Base-by-base conservation (phyloP, 2,797 vertebrate species). In the Lithobates sylvaticus region DNA sequence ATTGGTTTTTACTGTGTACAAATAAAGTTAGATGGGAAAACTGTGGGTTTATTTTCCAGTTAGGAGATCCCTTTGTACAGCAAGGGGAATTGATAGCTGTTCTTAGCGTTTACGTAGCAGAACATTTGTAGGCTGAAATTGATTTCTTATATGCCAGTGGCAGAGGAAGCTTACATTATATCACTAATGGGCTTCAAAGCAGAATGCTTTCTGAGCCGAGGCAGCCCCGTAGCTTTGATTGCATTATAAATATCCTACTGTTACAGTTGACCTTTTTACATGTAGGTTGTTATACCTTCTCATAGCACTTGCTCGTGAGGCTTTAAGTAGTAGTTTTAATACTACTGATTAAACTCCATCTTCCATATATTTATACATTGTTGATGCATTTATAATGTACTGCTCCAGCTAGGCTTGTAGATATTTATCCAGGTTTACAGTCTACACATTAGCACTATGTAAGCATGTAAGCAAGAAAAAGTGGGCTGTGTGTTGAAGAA, bases 1-100 rank as follows among this genome's bases (percentile, higher is more conserved):
- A 87, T 87, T 87, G 85, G 69, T 73, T 87, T 87, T 83, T 78
- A 87, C 86, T 74, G 44, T 69, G 76, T 78, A 84, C 81, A 68
- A 79, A 84, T 87, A 87, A 87, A 87, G 76, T 87, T 87, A 87
- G 81, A 86, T 81, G 72, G 32, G 84, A 81, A 73, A 69, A 72
- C 74, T 18, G 27, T 74, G 42, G 85, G 79, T 83, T 87, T 83
- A 87, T 87, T 84, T 84, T 83, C 81, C 64, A 65, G 85, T 73
- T 87, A 73, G 85, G 68, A 72, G 42, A 68, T 78, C 67, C 36
- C 54, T 87, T 78, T 87, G 75, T 87, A 87, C 44, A n/a, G 61
- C 81, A 75, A 87, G 61, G 58, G 67, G 81, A 76, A 87, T 87
- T 87, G 81, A 84, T 87, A 70, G 86, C 76, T 79, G 86, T 79